A percentile compares a stretch with the other conserved stretches of the same genome.
Evolutionary conservation across 2,113 vertebrate genomes (phyloP).

Genomic region (Propithecus coquereli): DNA sequence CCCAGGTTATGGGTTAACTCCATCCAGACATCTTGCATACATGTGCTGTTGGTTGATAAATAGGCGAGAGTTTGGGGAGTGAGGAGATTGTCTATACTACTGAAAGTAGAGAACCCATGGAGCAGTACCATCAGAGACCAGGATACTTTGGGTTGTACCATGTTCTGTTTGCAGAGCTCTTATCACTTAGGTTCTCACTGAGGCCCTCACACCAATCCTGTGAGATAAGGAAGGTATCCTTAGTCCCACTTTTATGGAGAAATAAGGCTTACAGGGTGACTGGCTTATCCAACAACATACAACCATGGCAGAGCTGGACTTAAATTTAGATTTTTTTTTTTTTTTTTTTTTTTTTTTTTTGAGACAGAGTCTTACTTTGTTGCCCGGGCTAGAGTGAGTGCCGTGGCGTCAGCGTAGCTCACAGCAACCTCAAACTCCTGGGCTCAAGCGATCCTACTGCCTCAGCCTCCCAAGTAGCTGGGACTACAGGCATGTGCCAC

Average conservation of each 20-base stretch:
- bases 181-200: not conserved
- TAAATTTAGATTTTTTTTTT: constrained; percentile 2
- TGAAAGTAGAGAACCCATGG: not conserved
- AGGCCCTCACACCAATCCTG: not conserved
- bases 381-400: too few relatives aligned
- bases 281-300: not conserved
- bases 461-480: too few relatives aligned
- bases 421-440: too few relatives aligned
- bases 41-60: not conserved
- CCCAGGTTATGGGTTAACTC: not conserved
- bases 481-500: too few relatives aligned
- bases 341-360: too few relatives aligned
- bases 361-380: too few relatives aligned
- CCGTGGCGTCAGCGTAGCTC: too few relatives aligned
- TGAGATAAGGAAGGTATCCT: not conserved
- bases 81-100: not conserved
- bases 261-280: not conserved
- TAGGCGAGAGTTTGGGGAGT: not conserved
- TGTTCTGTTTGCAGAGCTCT: not conserved
- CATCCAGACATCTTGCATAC: not conserved
- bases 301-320: not conserved
- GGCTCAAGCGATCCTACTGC: too few relatives aligned
- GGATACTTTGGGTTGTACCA: not conserved
- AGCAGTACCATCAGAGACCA: not conserved
- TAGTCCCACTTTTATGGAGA: not conserved